These are phyloP conservation scores for Clarias gariepinus DNA, from an alignment of 2,113 vertebrate genomes.

Conservation along the genomic window DNA sequence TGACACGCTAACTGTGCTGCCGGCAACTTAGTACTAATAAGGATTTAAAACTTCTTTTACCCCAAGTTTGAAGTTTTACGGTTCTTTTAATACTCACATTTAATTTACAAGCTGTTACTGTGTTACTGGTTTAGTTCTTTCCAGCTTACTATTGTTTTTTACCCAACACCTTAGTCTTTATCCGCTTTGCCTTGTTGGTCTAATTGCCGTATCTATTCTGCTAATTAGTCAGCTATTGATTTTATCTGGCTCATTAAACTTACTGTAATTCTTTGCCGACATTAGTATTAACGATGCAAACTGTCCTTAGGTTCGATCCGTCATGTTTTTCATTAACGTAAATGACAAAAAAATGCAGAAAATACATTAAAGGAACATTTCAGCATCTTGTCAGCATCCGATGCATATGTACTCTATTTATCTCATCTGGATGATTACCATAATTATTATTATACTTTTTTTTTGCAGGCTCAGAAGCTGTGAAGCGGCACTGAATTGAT, in stretches of 20 bases:
- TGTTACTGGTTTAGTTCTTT: neutral
- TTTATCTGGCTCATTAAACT: slow-evolving; percentile 26
- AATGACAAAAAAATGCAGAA: neutral
- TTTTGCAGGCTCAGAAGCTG: neutral
- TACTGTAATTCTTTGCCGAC: neutral
- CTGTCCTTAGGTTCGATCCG: slow-evolving; percentile 2
- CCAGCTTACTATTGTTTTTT: neutral
- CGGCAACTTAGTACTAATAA: too few relatives aligned
- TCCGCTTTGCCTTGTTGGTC: neutral
- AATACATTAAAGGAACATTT: neutral
- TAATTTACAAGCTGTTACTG: too few relatives aligned
- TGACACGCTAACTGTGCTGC: too few relatives aligned
- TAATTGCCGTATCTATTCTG: slow-evolving; percentile 26
- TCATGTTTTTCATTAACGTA: slow-evolving; percentile 11
- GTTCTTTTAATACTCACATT: too few relatives aligned
- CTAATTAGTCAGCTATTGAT: slow-evolving; percentile 44
- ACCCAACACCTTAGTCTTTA: neutral
- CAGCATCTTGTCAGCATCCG: neutral
- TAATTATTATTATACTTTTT: neutral
- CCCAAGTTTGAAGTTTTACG: too few relatives aligned
- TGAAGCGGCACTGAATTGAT: neutral
- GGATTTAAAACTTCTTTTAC: too few relatives aligned
- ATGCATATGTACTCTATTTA: neutral
- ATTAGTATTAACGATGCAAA: neutral
- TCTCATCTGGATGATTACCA: neutral